Evolutionary conservation across 2,113 vertebrate species (phyloP).

Genomic region (Poeciliopsis prolifica): DNA sequence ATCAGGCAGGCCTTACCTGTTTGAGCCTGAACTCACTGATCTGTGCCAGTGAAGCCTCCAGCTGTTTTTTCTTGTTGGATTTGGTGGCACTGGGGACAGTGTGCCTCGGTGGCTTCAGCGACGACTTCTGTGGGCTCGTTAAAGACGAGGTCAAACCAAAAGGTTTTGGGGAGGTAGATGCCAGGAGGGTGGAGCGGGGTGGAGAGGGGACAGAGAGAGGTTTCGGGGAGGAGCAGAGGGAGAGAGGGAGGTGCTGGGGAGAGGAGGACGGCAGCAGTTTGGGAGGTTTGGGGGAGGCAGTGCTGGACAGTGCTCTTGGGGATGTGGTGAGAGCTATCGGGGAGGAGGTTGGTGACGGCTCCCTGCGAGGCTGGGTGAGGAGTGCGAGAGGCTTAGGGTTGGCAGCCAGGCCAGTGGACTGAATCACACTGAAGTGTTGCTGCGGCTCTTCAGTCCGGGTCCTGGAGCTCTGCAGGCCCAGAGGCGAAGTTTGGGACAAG

Average conservation of each 20-base stretch:
- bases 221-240: slow-evolving; percentile 80
- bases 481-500: slow-evolving; percentile 88
- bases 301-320: slow-evolving; percentile 57
- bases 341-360: slow-evolving; percentile 78
- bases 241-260: slow-evolving; percentile 76
- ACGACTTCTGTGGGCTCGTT: slow-evolving; percentile 64
- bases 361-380: slow-evolving; percentile 88
- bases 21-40: slow-evolving; percentile 91
- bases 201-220: slow-evolving; percentile 79
- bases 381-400: slow-evolving; percentile 91
- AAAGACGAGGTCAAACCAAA: slow-evolving; percentile 71
- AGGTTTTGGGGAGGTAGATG: slow-evolving; percentile 75
- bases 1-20: slow-evolving; percentile 81
- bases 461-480: slow-evolving; percentile 89
- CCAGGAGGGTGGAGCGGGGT: slow-evolving; percentile 61
- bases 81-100: slow-evolving; percentile 80
- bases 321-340: slow-evolving; percentile 73
- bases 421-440: slow-evolving; percentile 97
- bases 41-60: slow-evolving; percentile 88
- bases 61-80: slow-evolving; percentile 91
- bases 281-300: slow-evolving; percentile 84
- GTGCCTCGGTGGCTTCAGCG: slow-evolving; percentile 58
- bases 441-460: slow-evolving; percentile 89
- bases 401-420: slow-evolving; percentile 93
- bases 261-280: slow-evolving; percentile 75